A percentile compares a stretch with the other conserved stretches of the same genome.
phyloP scores from a whole-genome alignment of 2,113 vertebrate genomes.

The Erythrolamprus reginae region DNA sequence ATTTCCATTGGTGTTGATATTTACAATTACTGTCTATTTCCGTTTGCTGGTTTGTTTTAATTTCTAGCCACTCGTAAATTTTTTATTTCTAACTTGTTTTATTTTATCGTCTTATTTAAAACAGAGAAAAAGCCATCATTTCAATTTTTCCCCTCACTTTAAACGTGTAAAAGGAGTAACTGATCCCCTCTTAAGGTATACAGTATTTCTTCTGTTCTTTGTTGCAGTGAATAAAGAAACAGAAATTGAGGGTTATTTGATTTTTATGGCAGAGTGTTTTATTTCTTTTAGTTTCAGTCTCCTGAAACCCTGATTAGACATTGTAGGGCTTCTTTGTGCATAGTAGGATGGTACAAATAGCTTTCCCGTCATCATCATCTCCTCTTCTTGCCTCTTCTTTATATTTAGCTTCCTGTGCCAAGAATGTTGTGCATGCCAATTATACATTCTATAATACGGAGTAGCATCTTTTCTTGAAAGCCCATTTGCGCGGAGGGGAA shows the following conservation, averaged over 20 bases:
- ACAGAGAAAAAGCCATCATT: background rate
- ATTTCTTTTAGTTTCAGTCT: background rate
- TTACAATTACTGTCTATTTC: no score
- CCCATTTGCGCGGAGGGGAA: background rate
- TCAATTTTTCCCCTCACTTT: background rate
- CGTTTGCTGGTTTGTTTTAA: no score
- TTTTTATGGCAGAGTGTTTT: background rate
- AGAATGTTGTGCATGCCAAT: background rate
- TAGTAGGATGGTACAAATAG: background rate
- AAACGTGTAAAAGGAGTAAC: background rate
- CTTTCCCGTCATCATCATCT: background rate
- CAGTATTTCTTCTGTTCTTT: background rate
- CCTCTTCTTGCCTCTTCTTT: background rate
- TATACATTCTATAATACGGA: background rate
- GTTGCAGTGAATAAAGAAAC: background rate
- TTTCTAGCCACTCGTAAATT: no score
- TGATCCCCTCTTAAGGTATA: background rate
- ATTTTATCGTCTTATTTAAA: background rate
- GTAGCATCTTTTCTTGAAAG: background rate
- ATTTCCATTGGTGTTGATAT: no score
- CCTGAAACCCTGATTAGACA: background rate
- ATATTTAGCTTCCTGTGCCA: background rate
- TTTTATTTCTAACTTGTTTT: no score
- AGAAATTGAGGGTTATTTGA: background rate
- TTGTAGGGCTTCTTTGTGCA: background rate